Base-by-base conservation (phyloP, 2,113 vertebrate genomes). In the Podarcis cretensis region DNA sequence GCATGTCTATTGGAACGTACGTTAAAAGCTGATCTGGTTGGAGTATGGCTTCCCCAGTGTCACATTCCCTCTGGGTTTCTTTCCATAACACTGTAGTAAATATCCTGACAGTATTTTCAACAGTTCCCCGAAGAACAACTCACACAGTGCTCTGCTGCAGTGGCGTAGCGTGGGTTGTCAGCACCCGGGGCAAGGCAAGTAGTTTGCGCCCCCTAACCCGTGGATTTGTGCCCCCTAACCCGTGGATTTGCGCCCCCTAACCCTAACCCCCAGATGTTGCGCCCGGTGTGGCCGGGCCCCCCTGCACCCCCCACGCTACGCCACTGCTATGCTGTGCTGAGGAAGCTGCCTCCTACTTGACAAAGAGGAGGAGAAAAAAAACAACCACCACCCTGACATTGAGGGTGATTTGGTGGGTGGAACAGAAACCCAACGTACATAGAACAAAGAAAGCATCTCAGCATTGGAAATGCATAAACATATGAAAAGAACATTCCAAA, bases 81-180 rank as follows among this genome's bases (percentile, higher is more conserved):
- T 93, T 89, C 77, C n/a, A 78, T 78, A 74, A 77, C 9, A 74
- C 35, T 32, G 57, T 43, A 82, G 48, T 85, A 78, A 92, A 13
- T 94, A 91, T 88, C 88, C 63, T 86, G 23, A 32, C 43, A 57
- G 5, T 89, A 30, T 63, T 54, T 2, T 92, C 84, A 65, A 75
- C 6, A 66, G 5, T 63, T 0, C 0, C 78, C 30, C 77, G 78
- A 84, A 86, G 85, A 87, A 84, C 27, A 83, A 4, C 0, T 48
- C 10, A 27, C 12, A 1, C 37, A 1, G 0, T 21, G 4, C 13
- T 35, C 40, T 73, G 13, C 4, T n/a, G n/a, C n/a, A n/a, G n/a
- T n/a, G n/a, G n/a, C n/a, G n/a, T n/a, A n/a, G n/a, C n/a, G n/a
- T n/a, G n/a, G n/a, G n/a, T n/a, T n/a, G n/a, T n/a, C n/a, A n/a